These are phyloP conservation scores for Hormaphis cornu DNA, from an alignment of 1,140 invertebrate genomes.

Conservation along the genomic window DNA sequence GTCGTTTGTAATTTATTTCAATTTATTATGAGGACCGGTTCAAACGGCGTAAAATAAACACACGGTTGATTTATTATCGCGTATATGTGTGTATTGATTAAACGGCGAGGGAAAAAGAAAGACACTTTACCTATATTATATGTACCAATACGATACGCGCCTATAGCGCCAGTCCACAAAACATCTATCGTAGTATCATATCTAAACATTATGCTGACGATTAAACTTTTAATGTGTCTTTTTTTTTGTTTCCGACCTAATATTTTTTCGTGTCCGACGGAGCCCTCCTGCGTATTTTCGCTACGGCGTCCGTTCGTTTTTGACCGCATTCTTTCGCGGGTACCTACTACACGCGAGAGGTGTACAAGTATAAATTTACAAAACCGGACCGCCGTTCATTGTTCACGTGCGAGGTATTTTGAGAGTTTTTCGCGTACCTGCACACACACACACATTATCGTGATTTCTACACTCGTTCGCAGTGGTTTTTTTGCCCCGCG, in stretches of 20 bases:
- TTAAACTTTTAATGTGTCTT: too few relatives aligned
- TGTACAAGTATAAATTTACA: conserved; percentile 4
- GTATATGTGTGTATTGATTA: not conserved
- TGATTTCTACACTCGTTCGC: too few relatives aligned
- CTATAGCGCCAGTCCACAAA: too few relatives aligned
- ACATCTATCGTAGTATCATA: too few relatives aligned
- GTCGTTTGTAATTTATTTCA: conserved; percentile 17
- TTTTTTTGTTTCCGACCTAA: not conserved
- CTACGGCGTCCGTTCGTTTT: not conserved
- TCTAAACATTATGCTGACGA: too few relatives aligned
- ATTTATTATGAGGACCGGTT: not conserved
- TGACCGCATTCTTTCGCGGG: conserved; percentile 17
- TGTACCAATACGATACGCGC: too few relatives aligned
- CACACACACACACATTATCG: too few relatives aligned
- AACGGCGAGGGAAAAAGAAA: not conserved
- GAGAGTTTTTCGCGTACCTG: not conserved
- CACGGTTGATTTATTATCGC: not conserved
- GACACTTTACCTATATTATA: too few relatives aligned
- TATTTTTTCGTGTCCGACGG: not conserved
- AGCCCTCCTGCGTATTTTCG: not conserved
- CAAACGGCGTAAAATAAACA: conserved; percentile 9
- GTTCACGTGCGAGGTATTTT: conserved; percentile 11
- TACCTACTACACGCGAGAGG: conserved; percentile 5
- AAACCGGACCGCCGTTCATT: conserved; percentile 9
- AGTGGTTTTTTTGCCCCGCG: too few relatives aligned